phyloP scores from a whole-genome alignment of 1,140 invertebrate species.

The Chionoecetes opilio region DNA sequence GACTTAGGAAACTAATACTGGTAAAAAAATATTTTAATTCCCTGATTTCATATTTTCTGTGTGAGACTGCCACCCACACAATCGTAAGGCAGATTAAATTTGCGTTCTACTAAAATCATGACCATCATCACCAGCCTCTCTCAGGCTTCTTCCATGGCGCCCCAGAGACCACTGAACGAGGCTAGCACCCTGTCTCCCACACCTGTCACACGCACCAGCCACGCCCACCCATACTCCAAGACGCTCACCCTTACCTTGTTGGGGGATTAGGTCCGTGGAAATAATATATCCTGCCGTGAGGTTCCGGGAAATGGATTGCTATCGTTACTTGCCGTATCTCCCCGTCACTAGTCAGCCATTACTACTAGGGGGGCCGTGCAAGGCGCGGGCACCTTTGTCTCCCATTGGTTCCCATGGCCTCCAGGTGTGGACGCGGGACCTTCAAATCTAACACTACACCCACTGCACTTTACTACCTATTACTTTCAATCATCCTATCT shows the following conservation, averaged over 20 bases:
- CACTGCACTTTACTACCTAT: no score
- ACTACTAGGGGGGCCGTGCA: conserved; percentile 71
- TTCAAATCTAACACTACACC: conserved; percentile 37
- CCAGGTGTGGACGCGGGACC: not conserved
- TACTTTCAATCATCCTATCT: no score
- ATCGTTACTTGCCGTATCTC: conserved; percentile 71
- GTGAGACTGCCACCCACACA: not conserved
- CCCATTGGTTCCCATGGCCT: conserved; percentile 41
- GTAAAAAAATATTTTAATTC: no score
- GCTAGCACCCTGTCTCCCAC: conserved; percentile 61
- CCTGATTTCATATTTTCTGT: no score
- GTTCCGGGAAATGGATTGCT: conserved; percentile 48
- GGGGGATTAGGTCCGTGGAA: conserved; percentile 31
- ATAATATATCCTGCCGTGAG: conserved; percentile 40
- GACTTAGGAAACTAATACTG: no score
- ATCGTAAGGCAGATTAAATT: not conserved
- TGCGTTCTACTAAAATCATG: not conserved
- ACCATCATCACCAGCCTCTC: conserved; percentile 64
- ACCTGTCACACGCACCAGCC: conserved; percentile 58
- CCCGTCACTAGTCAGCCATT: conserved; percentile 68
- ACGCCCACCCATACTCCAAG: not conserved
- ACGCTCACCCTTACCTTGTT: conserved; percentile 62
- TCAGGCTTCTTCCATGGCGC: conserved; percentile 53
- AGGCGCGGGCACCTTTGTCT: conserved; percentile 62
- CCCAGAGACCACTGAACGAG: conserved; percentile 65